Evolutionary conservation across 2,888 invertebrate species (phyloP).

Genomic region (Subacronicta megacephala): DNA sequence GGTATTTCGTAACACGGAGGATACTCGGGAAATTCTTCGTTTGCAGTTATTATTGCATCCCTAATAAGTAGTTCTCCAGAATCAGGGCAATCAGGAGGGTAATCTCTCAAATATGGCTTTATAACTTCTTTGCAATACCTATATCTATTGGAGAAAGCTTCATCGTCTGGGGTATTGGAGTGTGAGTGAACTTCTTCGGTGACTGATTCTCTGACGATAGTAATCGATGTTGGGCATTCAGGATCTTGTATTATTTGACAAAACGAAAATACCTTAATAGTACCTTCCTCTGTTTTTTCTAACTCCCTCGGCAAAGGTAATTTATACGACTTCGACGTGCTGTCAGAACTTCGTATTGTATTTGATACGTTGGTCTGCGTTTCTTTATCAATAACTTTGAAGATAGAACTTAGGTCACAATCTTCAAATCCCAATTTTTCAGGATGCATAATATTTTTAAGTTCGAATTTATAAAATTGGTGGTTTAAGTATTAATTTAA

Average conservation of each 20-base stretch:
- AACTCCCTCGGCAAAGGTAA: constrained; percentile 47
- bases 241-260: constrained; percentile 62
- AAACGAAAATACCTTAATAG: constrained; percentile 60
- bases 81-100: constrained; percentile 52
- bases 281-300: constrained; percentile 31
- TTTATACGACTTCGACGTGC: constrained; percentile 20
- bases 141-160: constrained; percentile 52
- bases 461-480: constrained; percentile 4
- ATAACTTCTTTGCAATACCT: constrained; percentile 70
- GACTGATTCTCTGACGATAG: constrained; percentile 62
- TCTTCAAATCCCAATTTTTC: constrained; percentile 47
- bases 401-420: constrained; percentile 41
- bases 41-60: constrained; percentile 51
- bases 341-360: neutral
- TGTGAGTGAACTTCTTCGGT: constrained; percentile 58
- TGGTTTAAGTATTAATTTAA: constrained; percentile 1
- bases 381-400: constrained; percentile 55
- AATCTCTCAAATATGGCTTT: constrained; percentile 62
- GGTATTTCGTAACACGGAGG: constrained; percentile 48
- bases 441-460: constrained; percentile 65
- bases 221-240: constrained; percentile 52
- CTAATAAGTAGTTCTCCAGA: constrained; percentile 59
- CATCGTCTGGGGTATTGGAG: constrained; percentile 30
- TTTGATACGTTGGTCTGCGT: constrained; percentile 60
- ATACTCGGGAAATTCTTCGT: constrained; percentile 61